These are phyloP conservation scores for Drosophila hamatofila DNA, from an alignment of 2,888 invertebrate genomes.

Conservation along the genomic window DNA sequence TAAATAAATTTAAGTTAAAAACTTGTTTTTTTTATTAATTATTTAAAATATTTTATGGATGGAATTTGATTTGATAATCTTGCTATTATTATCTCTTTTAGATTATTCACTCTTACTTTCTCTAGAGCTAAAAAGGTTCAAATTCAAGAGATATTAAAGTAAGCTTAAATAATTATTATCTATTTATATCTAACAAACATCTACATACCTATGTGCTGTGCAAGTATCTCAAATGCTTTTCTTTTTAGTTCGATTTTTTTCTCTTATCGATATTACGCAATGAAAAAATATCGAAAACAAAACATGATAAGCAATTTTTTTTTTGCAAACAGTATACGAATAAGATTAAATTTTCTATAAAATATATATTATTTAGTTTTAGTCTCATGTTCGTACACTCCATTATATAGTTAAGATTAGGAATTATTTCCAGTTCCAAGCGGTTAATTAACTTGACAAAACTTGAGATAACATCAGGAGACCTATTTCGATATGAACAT, in stretches of 20 bases:
- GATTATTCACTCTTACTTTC: too few species aligned
- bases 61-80: neutral
- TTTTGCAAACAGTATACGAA: neutral
- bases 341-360: neutral
- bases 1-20: neutral
- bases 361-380: neutral
- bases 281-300: neutral
- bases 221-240: neutral
- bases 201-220: neutral
- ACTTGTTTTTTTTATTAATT: neutral
- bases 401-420: neutral
- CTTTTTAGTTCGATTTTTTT: neutral
- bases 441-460: neutral
- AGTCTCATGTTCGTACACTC: neutral
- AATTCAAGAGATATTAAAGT: neutral
- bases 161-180: neutral
- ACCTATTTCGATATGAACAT: neutral
- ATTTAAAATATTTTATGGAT: neutral
- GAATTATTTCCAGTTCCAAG: neutral
- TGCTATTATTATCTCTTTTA: neutral
- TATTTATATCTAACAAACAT: neutral
- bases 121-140: neutral
- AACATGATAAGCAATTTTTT: neutral
- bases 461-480: constrained; percentile 2
- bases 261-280: constrained; percentile 9